A percentile compares a stretch with the other conserved stretches of the same genome.
phyloP scores from a whole-genome alignment of 1,140 invertebrate genomes.

The Heliconius hermathena region DNA sequence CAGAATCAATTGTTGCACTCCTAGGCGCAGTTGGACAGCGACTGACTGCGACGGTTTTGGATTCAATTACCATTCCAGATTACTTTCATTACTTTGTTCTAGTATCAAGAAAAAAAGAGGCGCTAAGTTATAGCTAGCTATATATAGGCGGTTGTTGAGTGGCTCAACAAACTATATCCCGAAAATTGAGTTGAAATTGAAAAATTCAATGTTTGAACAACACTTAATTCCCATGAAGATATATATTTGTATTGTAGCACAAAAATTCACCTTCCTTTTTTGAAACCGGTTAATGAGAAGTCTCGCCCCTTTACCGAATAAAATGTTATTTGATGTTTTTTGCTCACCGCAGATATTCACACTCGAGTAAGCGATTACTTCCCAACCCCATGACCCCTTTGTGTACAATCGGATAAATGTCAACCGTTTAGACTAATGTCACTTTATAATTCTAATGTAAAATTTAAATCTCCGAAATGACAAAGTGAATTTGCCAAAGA shows the following conservation, averaged over 20 bases:
- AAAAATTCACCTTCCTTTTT: neutral
- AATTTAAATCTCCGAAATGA: neutral
- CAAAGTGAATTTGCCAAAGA: neutral
- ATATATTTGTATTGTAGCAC: neutral
- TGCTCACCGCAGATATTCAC: constrained; percentile 62
- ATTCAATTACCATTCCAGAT: too few species aligned
- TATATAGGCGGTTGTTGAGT: too few species aligned
- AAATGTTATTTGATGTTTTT: constrained; percentile 57
- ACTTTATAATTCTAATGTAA: constrained; percentile 21
- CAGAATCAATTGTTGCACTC: too few species aligned
- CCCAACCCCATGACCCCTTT: constrained; percentile 58
- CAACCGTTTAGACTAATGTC: constrained; percentile 30
- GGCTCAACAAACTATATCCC: too few species aligned
- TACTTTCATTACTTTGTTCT: too few species aligned
- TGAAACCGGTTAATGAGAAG: constrained; percentile 13
- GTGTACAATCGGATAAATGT: constrained; percentile 55
- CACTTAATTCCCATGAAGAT: too few species aligned
- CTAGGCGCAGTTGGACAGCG: too few species aligned
- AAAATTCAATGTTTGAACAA: too few species aligned
- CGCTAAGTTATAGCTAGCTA: too few species aligned
- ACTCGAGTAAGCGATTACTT: constrained; percentile 61
- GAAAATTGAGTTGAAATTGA: too few species aligned
- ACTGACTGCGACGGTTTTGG: too few species aligned
- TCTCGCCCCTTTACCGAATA: constrained; percentile 41
- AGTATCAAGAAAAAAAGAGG: too few species aligned